Evolutionary conservation across 2,113 vertebrate genomes (phyloP).

Genomic region (Leiothrix lutea): DNA sequence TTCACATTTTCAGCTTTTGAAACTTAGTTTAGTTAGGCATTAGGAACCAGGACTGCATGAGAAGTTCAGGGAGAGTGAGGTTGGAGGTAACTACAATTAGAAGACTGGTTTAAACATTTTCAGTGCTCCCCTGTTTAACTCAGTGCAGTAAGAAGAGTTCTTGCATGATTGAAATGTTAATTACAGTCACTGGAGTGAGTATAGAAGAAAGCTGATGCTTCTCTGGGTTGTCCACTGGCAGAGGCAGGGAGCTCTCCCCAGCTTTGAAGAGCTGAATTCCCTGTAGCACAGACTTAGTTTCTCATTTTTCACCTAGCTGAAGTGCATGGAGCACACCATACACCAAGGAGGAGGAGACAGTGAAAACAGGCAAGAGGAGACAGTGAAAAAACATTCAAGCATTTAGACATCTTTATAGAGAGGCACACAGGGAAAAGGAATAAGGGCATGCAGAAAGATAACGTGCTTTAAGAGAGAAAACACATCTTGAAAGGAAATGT

Average conservation of each 20-base stretch:
- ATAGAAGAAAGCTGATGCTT: not conserved
- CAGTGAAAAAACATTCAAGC: not conserved
- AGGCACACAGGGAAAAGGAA: not conserved
- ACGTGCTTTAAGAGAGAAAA: not conserved
- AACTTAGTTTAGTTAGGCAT: not conserved
- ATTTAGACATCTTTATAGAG: not conserved
- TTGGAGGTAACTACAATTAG: not conserved
- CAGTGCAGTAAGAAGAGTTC: not conserved
- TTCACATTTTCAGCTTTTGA: not conserved
- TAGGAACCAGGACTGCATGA: not conserved
- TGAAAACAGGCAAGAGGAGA: not conserved
- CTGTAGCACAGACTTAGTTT: not conserved
- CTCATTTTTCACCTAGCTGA: not conserved
- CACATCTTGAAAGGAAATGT: not conserved
- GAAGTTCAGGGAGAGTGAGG: not conserved
- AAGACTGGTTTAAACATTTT: not conserved
- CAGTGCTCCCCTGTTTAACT: not conserved
- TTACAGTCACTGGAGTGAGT: not conserved
- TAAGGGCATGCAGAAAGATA: not conserved
- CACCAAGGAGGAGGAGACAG: not conserved
- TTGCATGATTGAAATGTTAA: not conserved
- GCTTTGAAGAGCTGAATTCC: not conserved
- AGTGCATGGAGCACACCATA: not conserved
- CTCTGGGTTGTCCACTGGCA: not conserved
- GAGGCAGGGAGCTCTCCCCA: not conserved